Evolutionary conservation across 2,888 invertebrate genomes (phyloP), one percentile per base, ranked within the genome.

Genomic region (Zeuzera pyrina): DNA sequence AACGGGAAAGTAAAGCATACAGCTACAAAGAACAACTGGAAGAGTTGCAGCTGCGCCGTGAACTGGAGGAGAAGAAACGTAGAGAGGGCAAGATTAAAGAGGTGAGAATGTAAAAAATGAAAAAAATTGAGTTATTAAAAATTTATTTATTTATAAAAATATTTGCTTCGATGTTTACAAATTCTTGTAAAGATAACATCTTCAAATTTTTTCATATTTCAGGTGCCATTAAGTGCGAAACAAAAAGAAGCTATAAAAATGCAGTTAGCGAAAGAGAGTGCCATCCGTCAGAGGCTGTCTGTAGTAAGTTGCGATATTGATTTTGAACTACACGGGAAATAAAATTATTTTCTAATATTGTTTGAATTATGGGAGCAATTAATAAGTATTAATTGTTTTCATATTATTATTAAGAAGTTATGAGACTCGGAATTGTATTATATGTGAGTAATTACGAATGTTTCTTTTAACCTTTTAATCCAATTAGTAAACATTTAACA

Each of bases 21-120:
- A 95, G 96, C 40, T 97, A 95, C 68, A 95, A 96, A 61, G 98
- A 98, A 40, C 98, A 99, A 66, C 86, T 96, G 56, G 98, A 97
- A 57, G 98, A 98, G 66, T 69, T 96, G 45, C 95, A 97, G 59
- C 79, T 98, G 32, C 86, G 94, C n/a, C 89, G 95, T 38, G 97
- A 98, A 74, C 78, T 97, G 12, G 97, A 97, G 49, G 96, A 95
- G 49, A 95, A 95, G 68, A 89, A 89, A 32, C 88, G 89, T 15
- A 87, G 87, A 36, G 92, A 93, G 52, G 94, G 94, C 1, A 93
- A 92, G 65, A 68, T 89, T 22, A 91, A 91, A 48, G 89, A 78
- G 71, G 79, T 74, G 30, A 27, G 16, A 29, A 8, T n/a, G n/a
- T n/a, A n/a, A 13, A 11, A 13, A 27, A 24, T 10, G 2, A 19